These are phyloP conservation scores for Zaprionus kolodkinae DNA, from an alignment of 1,140 invertebrate species.

Conservation along the genomic window DNA sequence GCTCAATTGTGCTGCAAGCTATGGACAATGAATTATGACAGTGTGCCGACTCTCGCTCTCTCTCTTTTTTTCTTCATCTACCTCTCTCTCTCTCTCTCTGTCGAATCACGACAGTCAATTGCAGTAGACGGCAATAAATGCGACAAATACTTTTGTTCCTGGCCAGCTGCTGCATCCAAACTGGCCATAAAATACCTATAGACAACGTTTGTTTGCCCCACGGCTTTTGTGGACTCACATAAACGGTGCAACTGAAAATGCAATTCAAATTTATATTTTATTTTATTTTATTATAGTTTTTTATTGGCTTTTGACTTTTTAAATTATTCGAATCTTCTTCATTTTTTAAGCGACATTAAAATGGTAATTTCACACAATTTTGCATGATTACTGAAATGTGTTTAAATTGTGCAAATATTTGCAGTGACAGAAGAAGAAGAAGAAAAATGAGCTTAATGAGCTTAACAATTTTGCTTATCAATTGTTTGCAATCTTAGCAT, in stretches of 20 bases:
- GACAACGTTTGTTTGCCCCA: background rate
- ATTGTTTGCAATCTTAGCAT: conserved; percentile 1
- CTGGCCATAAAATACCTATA: conserved; percentile 16
- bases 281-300: conserved; percentile 32
- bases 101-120: conserved; percentile 65
- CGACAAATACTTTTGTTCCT: conserved; percentile 47
- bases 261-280: conserved; percentile 63
- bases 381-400: background rate
- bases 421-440: background rate
- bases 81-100: background rate
- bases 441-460: background rate
- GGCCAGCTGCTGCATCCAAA: conserved; percentile 16
- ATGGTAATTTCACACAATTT: background rate
- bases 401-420: background rate
- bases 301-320: conserved; percentile 29
- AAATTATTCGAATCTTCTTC: conserved; percentile 40
- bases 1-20: conserved; percentile 21
- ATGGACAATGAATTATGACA: conserved; percentile 52
- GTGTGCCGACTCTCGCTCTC: background rate
- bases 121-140: conserved; percentile 28
- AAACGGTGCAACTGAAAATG: background rate
- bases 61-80: background rate
- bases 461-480: conserved; percentile 15
- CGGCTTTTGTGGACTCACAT: background rate
- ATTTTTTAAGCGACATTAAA: background rate